Evolutionary conservation across 2,888 invertebrate species (phyloP).

Genomic region (Eupithecia pulchellata): DNA sequence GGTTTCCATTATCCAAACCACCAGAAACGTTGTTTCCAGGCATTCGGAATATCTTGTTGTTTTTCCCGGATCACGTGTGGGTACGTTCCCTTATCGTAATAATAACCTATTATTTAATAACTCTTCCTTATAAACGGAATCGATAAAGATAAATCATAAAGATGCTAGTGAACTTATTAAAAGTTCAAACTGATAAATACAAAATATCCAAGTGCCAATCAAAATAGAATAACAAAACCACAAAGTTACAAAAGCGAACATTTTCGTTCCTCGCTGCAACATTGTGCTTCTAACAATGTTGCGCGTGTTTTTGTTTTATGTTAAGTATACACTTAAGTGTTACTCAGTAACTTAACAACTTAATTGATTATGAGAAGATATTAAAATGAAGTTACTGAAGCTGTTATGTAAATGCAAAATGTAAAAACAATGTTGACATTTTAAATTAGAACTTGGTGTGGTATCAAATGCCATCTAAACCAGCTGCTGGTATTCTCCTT

Average conservation of each 20-base stretch:
- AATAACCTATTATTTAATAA: neutral
- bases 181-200: neutral
- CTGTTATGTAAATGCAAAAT: neutral
- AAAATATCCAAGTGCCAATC: neutral
- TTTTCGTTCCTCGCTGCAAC: neutral
- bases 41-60: too few relatives aligned
- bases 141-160: neutral
- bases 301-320: neutral
- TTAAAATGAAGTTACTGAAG: neutral
- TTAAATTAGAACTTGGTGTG: neutral
- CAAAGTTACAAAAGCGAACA: neutral
- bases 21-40: too few relatives aligned
- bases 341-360: slow-evolving; percentile 2
- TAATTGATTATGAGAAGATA: neutral
- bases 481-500: neutral
- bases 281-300: neutral
- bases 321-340: neutral
- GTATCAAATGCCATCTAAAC: neutral
- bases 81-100: too few relatives aligned
- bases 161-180: neutral
- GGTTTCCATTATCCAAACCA: too few relatives aligned
- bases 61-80: too few relatives aligned
- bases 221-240: slow-evolving; percentile 1
- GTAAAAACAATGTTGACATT: slow-evolving; percentile 3
- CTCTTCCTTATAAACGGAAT: neutral